Evolutionary conservation across 2,113 vertebrate genomes (phyloP), one percentile per base, ranked within the genome.

Genomic region (Acrocephalus arundinaceus): DNA sequence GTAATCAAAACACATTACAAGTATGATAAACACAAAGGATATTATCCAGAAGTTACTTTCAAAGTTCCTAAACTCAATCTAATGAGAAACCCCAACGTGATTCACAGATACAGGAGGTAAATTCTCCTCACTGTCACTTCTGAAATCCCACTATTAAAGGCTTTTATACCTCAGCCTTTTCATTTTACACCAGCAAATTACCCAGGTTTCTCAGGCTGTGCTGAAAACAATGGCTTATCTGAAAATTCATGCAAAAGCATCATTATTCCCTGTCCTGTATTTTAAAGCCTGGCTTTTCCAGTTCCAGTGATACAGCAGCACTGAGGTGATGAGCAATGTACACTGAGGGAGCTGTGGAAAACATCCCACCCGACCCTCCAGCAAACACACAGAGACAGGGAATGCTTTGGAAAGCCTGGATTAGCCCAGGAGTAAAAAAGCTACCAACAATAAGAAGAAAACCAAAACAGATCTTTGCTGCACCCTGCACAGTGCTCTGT

Each of bases 1-100:
- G 80, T 95, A 95, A 96, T 97, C 92, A 94, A 94, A 96, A 95
- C 86, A 91, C 80, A 89, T 93, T 76, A 90, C 49, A 72, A 85
- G 72, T 74, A 85, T 66, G 93, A 92, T 81, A 96, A 96, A 96
- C 93, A 95, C 92, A 89, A 95, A 94, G 93, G 77, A 48, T 43
- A 79, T 81, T 41, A 96, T 79, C 96, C 94, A 93, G 58, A 82
- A 97, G 76, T 85, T 95, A 70, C 80, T 87, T 87, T 39, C 83
- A 51, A 93, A 96, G 82, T 93, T 83, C 9, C 4, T 37, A 59
- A 87, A 65, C 16, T 65, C 43, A 76, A 88, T 10, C 85, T 67
- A 62, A 73, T 41, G 43, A 85, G 90, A 96, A 91, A 48, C 20
- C 41, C 73, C n/a, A 8, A 81, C 77, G 61, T 55, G 76, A 90